These are phyloP conservation scores for Catamblyrhynchus diadema DNA, from an alignment of 2,797 vertebrate genomes.

Conservation along the genomic window DNA sequence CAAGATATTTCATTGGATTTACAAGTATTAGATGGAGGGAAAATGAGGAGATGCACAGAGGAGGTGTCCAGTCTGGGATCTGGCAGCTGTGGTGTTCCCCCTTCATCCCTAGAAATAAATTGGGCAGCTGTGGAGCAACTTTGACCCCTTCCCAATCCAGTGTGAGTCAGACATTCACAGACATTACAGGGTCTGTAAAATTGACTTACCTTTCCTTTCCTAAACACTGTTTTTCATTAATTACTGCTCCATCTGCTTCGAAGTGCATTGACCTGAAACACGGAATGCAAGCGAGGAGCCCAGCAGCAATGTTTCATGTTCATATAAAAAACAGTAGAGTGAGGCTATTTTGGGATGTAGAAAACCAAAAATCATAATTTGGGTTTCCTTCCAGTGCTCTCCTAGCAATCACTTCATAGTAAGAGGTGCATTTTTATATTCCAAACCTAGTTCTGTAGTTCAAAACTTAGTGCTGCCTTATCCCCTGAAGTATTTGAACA, in stretches of 20 bases:
- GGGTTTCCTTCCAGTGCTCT: neutral
- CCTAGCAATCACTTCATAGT: conserved; percentile 15
- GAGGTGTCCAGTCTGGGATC: neutral
- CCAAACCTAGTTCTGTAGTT: neutral
- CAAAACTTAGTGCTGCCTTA: neutral
- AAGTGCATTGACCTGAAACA: conserved; percentile 65
- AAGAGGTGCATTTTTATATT: conserved; percentile 38
- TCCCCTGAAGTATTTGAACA: conserved; percentile 4
- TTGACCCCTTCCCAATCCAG: neutral
- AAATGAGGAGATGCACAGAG: neutral
- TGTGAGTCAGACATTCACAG: neutral
- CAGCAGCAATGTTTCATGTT: conserved; percentile 31
- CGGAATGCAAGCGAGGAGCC: neutral
- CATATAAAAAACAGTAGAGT: neutral
- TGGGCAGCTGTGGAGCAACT: neutral
- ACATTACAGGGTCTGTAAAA: conserved; percentile 2
- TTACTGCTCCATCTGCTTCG: conserved; percentile 59
- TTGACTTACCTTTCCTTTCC: conserved; percentile 36
- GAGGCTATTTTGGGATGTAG: neutral
- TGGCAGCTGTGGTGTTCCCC: neutral
- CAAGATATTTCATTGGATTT: neutral
- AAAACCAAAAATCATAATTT: neutral
- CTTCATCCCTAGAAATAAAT: neutral
- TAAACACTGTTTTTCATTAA: conserved; percentile 49
- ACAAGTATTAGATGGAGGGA: neutral